Conservation (phyloP, 2,113 vertebrate species). For the Siniperca chuatsi region DNA sequence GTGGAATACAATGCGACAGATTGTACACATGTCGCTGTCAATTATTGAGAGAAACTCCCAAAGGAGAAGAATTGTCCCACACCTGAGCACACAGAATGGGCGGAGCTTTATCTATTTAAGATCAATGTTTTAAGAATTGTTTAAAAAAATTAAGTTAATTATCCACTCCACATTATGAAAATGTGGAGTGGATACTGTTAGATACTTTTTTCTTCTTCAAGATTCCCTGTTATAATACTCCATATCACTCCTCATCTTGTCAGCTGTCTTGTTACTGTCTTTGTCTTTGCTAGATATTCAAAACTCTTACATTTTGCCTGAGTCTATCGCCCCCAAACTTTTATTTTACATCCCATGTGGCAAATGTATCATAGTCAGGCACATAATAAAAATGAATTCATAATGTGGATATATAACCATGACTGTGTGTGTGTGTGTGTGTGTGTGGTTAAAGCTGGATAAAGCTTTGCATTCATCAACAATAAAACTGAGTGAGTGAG, state of each 20-base stretch:
- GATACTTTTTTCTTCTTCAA: neutral
- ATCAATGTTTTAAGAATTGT: too few relatives aligned
- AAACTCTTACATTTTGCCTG: neutral
- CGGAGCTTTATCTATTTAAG: too few relatives aligned
- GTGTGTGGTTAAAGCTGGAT: constrained; percentile 21
- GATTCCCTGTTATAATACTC: neutral
- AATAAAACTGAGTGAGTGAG: constrained; percentile 34
- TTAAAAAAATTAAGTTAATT: neutral
- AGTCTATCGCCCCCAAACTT: neutral
- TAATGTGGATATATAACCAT: neutral
- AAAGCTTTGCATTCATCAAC: constrained; percentile 27
- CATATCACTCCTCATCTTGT: constrained; percentile 2
- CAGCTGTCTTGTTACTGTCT: constrained; percentile 17
- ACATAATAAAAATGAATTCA: constrained; percentile 15
- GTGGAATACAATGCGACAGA: too few relatives aligned
- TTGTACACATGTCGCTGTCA: too few relatives aligned
- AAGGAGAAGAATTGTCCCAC: too few relatives aligned
- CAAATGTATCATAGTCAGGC: neutral
- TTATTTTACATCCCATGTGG: neutral
- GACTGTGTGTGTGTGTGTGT: neutral
- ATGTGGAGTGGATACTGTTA: neutral
- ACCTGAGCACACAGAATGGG: too few relatives aligned
- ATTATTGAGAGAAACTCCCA: too few relatives aligned
- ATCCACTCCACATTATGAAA: neutral
- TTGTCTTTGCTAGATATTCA: neutral